A percentile compares a stretch with the other conserved stretches of the same genome.
Evolutionary conservation across 2,113 vertebrate species (phyloP).

Genomic region (Cheirogaleus medius): DNA sequence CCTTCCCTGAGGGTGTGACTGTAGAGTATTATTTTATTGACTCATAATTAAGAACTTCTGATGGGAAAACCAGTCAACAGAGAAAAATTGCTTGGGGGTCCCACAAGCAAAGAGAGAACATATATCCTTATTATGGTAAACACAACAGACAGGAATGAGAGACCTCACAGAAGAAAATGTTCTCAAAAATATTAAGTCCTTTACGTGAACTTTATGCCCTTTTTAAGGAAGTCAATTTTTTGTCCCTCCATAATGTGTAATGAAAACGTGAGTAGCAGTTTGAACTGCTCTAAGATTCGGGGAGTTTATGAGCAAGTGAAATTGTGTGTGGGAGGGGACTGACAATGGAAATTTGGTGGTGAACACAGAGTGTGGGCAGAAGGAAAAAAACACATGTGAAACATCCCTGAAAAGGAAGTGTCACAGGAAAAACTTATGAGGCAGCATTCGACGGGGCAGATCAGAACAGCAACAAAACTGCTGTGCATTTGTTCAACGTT

Average conservation of each 20-base stretch:
- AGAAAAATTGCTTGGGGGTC: conserved; percentile 21
- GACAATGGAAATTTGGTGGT: conserved; percentile 84
- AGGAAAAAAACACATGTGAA: conserved; percentile 84
- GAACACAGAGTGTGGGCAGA: conserved; percentile 83
- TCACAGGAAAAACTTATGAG: conserved; percentile 75
- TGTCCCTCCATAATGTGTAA: conserved; percentile 27
- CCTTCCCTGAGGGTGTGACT: conserved; percentile 53
- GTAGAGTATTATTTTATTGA: conserved; percentile 65
- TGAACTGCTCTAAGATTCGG: conserved; percentile 29
- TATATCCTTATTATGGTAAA: neutral
- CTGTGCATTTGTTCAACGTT: conserved; percentile 70
- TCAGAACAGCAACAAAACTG: conserved; percentile 56
- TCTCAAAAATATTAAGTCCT: conserved; percentile 64
- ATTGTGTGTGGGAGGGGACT: conserved; percentile 78
- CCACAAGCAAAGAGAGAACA: neutral
- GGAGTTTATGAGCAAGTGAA: conserved; percentile 69
- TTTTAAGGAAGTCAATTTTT: conserved; percentile 67
- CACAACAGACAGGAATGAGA: neutral
- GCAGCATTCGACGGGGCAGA: conserved; percentile 73
- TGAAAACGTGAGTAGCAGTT: conserved; percentile 60
- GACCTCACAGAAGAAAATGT: neutral
- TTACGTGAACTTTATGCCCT: conserved; percentile 66
- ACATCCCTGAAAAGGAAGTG: conserved; percentile 78
- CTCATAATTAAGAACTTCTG: conserved; percentile 74
- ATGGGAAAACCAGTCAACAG: conserved; percentile 72